These are phyloP conservation scores for Eptatretus atami DNA, from an alignment of 2,797 vertebrate species.

Conservation along the genomic window DNA sequence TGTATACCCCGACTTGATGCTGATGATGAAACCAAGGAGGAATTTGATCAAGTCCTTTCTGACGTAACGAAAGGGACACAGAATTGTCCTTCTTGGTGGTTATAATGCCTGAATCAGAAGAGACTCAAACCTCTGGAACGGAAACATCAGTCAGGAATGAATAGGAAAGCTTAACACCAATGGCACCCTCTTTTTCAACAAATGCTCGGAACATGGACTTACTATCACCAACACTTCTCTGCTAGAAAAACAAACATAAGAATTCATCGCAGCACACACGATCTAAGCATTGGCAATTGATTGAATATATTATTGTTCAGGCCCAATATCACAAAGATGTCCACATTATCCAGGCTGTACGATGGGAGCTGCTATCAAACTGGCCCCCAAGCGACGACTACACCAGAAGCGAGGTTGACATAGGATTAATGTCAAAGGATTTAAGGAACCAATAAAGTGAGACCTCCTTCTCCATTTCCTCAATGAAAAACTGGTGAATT, in stretches of 20 bases:
- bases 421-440: background rate
- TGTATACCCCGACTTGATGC: background rate
- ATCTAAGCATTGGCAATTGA: constrained; percentile 2
- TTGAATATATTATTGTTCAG: background rate
- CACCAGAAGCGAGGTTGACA: background rate
- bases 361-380: background rate
- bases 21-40: constrained; percentile 1
- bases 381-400: background rate
- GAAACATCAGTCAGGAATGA: constrained; percentile 1
- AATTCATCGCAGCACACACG: background rate
- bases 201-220: background rate
- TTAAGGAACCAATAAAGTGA: background rate
- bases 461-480: background rate
- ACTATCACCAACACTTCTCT: background rate
- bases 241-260: background rate
- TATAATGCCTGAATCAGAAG: background rate
- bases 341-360: background rate
- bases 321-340: background rate
- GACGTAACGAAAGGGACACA: background rate
- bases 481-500: constrained; percentile 3
- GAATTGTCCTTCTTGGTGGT: constrained; percentile 1
- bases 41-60: constrained; percentile 1
- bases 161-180: background rate
- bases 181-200: background rate
- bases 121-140: constrained; percentile 3